Evolutionary conservation across 2,113 vertebrate species (phyloP).

Genomic region (Manacus vitellinus): DNA sequence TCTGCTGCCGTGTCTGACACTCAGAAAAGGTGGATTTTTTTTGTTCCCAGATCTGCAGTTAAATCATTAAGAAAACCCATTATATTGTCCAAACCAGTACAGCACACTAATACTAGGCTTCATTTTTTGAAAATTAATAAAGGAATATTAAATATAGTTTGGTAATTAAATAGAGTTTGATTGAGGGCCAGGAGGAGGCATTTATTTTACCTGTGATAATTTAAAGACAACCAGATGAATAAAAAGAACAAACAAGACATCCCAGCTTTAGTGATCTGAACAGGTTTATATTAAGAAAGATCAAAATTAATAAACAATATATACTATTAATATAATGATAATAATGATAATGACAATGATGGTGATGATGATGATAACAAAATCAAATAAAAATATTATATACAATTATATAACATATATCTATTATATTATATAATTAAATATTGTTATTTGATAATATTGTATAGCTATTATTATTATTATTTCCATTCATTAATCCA

Average conservation of each 20-base stretch:
- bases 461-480: not conserved
- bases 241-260: not conserved
- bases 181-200: not conserved
- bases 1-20: not conserved
- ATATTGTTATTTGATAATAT: too few species aligned
- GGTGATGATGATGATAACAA: too few species aligned
- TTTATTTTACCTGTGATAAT: not conserved
- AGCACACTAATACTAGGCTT: not conserved
- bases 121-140: not conserved
- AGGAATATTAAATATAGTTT: not conserved
- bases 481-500: conserved; percentile 38
- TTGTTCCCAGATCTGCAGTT: not conserved
- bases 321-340: not conserved
- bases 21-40: not conserved
- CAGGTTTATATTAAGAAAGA: not conserved
- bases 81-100: not conserved
- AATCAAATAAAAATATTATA: too few species aligned
- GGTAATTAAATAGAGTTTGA: not conserved
- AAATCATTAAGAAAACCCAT: not conserved
- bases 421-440: too few species aligned
- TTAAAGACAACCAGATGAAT: not conserved
- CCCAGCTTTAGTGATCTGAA: not conserved
- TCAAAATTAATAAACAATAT: not conserved
- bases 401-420: not conserved
- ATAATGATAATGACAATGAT: too few species aligned